Evolutionary conservation across 2,888 invertebrate genomes (phyloP), one percentile per base, ranked within the genome.

Genomic region (Andrena praecox): DNA sequence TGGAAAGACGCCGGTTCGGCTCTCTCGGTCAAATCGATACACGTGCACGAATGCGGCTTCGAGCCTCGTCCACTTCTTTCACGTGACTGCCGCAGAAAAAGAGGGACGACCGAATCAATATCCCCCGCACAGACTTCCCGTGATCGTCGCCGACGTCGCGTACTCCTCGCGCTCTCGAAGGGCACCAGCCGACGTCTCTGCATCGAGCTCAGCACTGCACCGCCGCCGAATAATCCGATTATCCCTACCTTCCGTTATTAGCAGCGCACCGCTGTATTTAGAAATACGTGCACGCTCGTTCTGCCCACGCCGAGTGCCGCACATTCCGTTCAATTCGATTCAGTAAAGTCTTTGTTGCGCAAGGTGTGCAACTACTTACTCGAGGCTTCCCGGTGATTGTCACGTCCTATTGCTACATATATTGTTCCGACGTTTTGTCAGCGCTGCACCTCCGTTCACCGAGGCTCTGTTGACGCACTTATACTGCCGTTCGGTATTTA

Each of bases 31-130:
- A 84, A 89, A 89, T 89, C 89, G 90, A 89, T 89, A 88, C 83
- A 89, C 89, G 89, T 89, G 88, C 89, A 89, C 88, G 88, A 89
- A 89, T 88, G 89, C 89, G 89, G 89, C 89, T 89, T 89, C 88
- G 86, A 88, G 89, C 87, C 84, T 88, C 88, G 89, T 88, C 87
- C 88, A 89, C 89, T 89, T 89, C 89, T 89, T 89, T 89, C 90
- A 87, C 89, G 89, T 87, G 90, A 89, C 89, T 89, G 81, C 88
- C 87, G 89, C 88, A 85, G 90, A 85, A 89, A 80, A 89, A 82
- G 87, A 85, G 89, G 89, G 89, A 89, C 82, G 89, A 77, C 80
- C 88, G 62, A 89, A 89, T 89, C 89, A 88, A 89, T 89, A 89
- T 89, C 90, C 88, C 90, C 84, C 89, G 76, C 89, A 87, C 85